Percentiles rank a stretch among this genome's conserved stretches.
These are phyloP conservation scores for Dipodomys stephensi DNA, from an alignment of 2,113 vertebrate species.

Conservation along the genomic window DNA sequence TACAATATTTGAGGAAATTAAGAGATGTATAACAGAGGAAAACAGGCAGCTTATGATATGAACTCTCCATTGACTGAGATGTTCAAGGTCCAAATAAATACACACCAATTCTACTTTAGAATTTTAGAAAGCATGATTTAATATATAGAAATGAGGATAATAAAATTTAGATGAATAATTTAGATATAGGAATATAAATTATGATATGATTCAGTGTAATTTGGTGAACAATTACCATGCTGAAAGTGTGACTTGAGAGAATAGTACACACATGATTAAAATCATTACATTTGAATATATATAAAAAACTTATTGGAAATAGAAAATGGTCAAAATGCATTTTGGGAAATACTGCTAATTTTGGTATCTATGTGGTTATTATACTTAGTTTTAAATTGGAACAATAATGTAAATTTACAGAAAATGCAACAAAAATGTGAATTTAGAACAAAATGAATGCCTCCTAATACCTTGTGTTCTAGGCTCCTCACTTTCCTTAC, in stretches of 20 bases:
- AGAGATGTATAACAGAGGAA: too few species aligned
- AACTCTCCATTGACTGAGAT: background rate
- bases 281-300: background rate
- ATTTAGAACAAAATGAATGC: background rate
- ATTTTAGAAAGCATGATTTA: background rate
- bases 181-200: conserved; percentile 22
- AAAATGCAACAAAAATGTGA: background rate
- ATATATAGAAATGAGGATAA: background rate
- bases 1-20: background rate
- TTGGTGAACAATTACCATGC: background rate
- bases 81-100: background rate
- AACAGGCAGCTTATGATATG: too few species aligned
- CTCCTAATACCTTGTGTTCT: background rate
- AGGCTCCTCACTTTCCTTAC: background rate
- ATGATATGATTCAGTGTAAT: conserved; percentile 10
- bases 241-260: background rate
- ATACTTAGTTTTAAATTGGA: background rate
- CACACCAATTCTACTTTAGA: background rate
- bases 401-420: background rate
- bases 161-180: background rate
- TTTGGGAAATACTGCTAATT: background rate
- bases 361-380: background rate
- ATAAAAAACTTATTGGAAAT: background rate
- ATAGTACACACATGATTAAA: background rate
- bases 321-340: background rate